Evolutionary conservation across 1,140 invertebrate species (phyloP).

Genomic region (Amyelois transitella): DNA sequence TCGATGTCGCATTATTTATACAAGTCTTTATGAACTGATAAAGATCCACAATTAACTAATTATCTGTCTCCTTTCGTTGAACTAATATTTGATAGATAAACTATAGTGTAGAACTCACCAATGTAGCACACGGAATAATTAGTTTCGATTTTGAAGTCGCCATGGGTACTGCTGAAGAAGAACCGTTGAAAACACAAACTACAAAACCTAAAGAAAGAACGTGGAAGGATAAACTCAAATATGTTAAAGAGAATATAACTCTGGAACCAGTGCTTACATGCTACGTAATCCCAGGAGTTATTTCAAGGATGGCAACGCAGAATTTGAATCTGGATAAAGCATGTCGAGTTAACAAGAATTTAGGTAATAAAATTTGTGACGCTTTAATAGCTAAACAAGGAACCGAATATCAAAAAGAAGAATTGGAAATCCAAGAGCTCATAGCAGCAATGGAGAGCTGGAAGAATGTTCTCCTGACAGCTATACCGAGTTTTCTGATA

Average conservation of each 20-base stretch:
- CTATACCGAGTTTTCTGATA: constrained; percentile 71
- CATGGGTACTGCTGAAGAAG: constrained; percentile 38
- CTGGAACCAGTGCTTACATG: constrained; percentile 75
- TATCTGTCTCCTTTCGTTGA: background rate
- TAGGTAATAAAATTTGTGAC: constrained; percentile 70
- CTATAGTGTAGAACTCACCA: background rate
- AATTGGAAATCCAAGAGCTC: constrained; percentile 68
- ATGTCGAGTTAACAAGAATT: constrained; percentile 75
- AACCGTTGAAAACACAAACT: constrained; percentile 35
- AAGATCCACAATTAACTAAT: constrained; percentile 9
- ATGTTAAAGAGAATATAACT: constrained; percentile 66
- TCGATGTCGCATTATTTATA: background rate
- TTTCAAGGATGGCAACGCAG: constrained; percentile 71
- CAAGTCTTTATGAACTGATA: constrained; percentile 13
- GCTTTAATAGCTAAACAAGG: constrained; percentile 65
- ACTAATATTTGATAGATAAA: constrained; percentile 17
- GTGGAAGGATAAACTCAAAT: constrained; percentile 67
- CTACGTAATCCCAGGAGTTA: constrained; percentile 71
- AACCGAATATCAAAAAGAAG: constrained; percentile 56
- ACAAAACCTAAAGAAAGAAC: constrained; percentile 22
- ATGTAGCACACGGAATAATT: background rate
- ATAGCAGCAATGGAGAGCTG: constrained; percentile 74
- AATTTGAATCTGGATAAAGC: constrained; percentile 78
- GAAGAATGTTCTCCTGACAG: constrained; percentile 70
- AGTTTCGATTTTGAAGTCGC: background rate